Conservation (phyloP, 2,113 vertebrate genomes). For the Ictalurus furcatus region DNA sequence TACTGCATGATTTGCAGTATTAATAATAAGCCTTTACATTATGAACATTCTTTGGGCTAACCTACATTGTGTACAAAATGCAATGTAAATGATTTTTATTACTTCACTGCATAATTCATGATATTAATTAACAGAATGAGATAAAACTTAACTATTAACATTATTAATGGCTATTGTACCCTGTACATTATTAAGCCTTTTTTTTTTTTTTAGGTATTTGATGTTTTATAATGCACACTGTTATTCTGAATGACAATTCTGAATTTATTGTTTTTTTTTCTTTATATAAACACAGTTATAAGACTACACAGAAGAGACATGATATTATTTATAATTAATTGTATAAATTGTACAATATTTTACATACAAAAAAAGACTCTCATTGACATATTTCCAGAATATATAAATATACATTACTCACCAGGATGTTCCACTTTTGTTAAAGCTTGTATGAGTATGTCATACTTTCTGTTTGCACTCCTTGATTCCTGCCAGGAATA, state of each 20-base stretch:
- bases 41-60: too few species aligned
- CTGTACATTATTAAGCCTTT: background rate
- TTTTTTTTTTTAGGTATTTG: background rate
- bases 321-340: background rate
- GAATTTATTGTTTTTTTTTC: background rate
- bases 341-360: background rate
- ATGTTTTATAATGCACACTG: background rate
- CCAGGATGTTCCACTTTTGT: slow-evolving; percentile 54
- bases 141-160: background rate
- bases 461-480: slow-evolving; percentile 69
- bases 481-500: slow-evolving; percentile 63
- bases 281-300: background rate
- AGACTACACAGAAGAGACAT: background rate
- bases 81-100: background rate
- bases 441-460: slow-evolving; percentile 61
- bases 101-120: background rate
- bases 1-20: background rate
- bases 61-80: too few species aligned
- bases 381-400: background rate
- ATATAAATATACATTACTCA: slow-evolving; percentile 51
- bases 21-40: background rate
- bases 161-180: background rate
- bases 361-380: background rate
- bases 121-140: background rate
- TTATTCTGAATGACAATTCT: background rate